Base-by-base conservation (phyloP, 2,888 invertebrate genomes). In the Hydrotaea diabolus region DNA sequence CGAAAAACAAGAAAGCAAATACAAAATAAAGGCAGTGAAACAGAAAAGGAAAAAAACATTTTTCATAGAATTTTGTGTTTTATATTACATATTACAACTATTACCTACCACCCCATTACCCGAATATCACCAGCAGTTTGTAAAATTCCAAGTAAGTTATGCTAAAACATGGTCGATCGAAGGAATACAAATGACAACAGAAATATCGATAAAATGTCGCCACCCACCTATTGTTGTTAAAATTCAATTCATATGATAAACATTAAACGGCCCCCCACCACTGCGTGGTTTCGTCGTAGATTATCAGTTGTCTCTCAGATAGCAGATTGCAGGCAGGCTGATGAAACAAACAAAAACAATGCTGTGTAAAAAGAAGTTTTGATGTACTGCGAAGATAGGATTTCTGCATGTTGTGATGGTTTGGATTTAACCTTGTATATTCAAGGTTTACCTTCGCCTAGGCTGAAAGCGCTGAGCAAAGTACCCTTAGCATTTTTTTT, bases 181-280 rank as follows among this genome's bases (percentile, higher is more conserved):
- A 49, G 26, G 36, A 62, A 23, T 43, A 23, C 59, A 83, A 64
- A 71, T n/a, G 31, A 31, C 31, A 31, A 31, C 3, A 31, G 31
- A 2, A 7, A 53, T 75, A 77, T n/a, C n/a, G n/a, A 77, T 72
- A 83, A 84, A 76, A 66, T 62, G 49, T 84, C 78, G 53, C 75
- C 75, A 81, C 84, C 80, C 80, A 84, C 72, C 64, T 53, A 46
- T 81, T 76, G 55, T 73, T 80, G 39, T 79, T 83, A 53, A 55
- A 7, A 17, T 66, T 43, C 53, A 7, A 17, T 66, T 43, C 53
- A 57, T 57, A 46, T 46, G 39, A 69, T 69, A 69, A 69, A 69
- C 43, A 69, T 13, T 7, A 17, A 13, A 15, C 23, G 21, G 23
- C 43, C 69, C 43, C 69, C 69, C 23, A 19, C 39, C 64, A 19